phyloP scores from a whole-genome alignment of 92 coral and sea anemone species.

The Parazoanthus swiftii region DNA sequence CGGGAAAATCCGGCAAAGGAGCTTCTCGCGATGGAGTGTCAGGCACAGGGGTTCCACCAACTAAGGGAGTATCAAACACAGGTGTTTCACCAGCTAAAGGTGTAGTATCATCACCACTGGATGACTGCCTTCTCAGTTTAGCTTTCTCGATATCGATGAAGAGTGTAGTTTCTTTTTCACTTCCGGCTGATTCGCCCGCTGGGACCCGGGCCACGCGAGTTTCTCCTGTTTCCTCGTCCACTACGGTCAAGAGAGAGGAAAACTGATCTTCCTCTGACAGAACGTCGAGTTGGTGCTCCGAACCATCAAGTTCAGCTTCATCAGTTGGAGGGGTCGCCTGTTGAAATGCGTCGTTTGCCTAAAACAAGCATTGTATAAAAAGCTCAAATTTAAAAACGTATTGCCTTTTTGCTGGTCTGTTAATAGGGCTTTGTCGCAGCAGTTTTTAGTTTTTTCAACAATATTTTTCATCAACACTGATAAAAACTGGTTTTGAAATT shows the following conservation, averaged over 20 bases:
- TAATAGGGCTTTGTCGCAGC: no score
- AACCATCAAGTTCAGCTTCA: background rate
- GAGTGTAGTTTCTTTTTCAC: background rate
- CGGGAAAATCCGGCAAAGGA: slow-evolving; percentile 4
- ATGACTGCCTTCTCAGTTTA: background rate
- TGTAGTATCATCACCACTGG: slow-evolving; percentile 14
- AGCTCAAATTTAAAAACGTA: no score
- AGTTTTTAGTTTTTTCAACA: no score
- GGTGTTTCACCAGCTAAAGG: slow-evolving; percentile 21
- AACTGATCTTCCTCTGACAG: background rate
- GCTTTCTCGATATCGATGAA: slow-evolving; percentile 29
- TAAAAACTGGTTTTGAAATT: no score
- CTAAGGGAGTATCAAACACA: slow-evolving; percentile 21
- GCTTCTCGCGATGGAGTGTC: background rate
- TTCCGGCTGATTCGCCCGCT: background rate
- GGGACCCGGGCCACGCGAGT: background rate
- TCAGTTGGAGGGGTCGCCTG: background rate
- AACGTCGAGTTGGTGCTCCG: background rate
- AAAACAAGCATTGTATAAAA: background rate
- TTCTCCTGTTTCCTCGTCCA: slow-evolving; percentile 39
- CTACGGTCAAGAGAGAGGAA: background rate
- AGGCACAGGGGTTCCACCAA: background rate
- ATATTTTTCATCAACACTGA: no score
- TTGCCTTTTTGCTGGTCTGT: no score
- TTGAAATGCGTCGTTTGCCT: background rate